Evolutionary conservation across 2,888 invertebrate genomes (phyloP).

Genomic region (Leptinotarsa rubiginosa): DNA sequence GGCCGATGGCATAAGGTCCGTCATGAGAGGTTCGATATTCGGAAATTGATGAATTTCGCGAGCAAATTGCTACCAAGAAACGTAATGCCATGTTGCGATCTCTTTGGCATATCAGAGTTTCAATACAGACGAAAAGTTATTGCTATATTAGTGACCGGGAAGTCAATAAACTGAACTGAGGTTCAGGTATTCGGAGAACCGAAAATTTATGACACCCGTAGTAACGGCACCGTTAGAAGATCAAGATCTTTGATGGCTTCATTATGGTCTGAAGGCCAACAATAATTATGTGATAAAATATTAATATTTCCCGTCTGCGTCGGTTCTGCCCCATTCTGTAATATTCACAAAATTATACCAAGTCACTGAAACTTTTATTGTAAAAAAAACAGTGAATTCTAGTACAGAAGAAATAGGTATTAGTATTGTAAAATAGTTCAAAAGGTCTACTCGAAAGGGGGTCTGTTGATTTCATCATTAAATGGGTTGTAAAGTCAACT

Average conservation of each 20-base stretch:
- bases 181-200: conserved; percentile 51
- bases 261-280: conserved; percentile 49
- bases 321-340: conserved; percentile 24
- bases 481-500: no score
- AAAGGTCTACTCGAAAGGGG: no score
- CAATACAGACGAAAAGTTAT: conserved; percentile 40
- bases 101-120: conserved; percentile 27
- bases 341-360: background rate
- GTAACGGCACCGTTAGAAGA: conserved; percentile 59
- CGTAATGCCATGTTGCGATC: conserved; percentile 32
- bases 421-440: no score
- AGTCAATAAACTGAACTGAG: conserved; percentile 43
- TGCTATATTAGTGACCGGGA: conserved; percentile 42
- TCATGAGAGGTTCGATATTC: conserved; percentile 29
- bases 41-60: conserved; percentile 35
- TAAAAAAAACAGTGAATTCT: no score
- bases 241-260: conserved; percentile 54
- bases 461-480: no score
- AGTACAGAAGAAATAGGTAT: no score
- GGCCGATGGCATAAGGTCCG: conserved; percentile 28
- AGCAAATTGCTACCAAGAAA: conserved; percentile 34
- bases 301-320: conserved; percentile 33
- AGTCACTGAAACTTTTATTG: background rate
- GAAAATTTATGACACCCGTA: conserved; percentile 60
- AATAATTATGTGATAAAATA: conserved; percentile 36